Base-by-base conservation (phyloP, 1,140 invertebrate species). In the Piezodorus guildinii region DNA sequence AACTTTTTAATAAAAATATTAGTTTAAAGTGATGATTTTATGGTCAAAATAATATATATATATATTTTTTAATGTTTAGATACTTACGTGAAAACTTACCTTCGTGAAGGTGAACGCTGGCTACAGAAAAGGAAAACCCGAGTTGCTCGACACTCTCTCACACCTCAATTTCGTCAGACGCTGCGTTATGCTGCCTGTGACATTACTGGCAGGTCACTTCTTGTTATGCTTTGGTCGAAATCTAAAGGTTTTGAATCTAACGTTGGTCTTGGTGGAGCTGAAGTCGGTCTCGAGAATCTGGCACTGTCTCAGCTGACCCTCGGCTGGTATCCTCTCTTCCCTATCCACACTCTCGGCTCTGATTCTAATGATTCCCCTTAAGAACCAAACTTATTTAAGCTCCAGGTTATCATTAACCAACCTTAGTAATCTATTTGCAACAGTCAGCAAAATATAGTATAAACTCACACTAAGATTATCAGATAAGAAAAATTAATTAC, bases 1-100 rank as follows among this genome's bases (percentile, higher is more conserved):
- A n/a, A n/a, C n/a, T n/a, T n/a, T n/a, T n/a, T n/a, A n/a, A n/a
- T n/a, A n/a, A n/a, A n/a, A n/a, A n/a, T n/a, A n/a, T n/a, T n/a
- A n/a, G n/a, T n/a, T n/a, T n/a, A n/a, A n/a, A n/a, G n/a, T n/a
- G n/a, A n/a, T n/a, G n/a, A n/a, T n/a, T n/a, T n/a, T n/a, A n/a
- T n/a, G n/a, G n/a, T n/a, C n/a, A n/a, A n/a, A n/a, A n/a, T n/a
- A n/a, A n/a, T n/a, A n/a, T n/a, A n/a, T n/a, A n/a, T 39, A 39
- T 39, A 10, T 39, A 10, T 1, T 39, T 39, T 39, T 39, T 39
- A 39, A 39, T 14, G 46, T 65, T 75, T 81, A 79, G 92, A 95
- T 72, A 94, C 91, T 4, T 96, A 96, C 76, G 91, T 95, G 58
- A 96, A 96, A 77, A 94, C 90, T 56, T 95, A 94, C 73, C 77